These are phyloP conservation scores for Pterostichus niger DNA, from an alignment of 2,888 invertebrate species.

Conservation along the genomic window DNA sequence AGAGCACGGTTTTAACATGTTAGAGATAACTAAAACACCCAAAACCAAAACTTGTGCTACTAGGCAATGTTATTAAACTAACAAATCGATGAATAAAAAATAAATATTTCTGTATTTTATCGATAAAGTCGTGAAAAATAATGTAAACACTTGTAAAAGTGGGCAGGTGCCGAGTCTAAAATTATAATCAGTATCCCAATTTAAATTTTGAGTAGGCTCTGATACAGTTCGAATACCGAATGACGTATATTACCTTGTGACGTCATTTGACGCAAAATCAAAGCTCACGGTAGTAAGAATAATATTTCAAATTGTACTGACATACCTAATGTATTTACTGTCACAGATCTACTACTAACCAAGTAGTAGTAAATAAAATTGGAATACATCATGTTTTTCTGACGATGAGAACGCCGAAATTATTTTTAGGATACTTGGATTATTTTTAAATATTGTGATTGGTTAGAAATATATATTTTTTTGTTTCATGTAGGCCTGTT, in stretches of 20 bases:
- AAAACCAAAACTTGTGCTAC: too few species aligned
- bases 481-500: conserved; percentile 7
- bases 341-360: conserved; percentile 13
- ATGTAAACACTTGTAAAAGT: conserved; percentile 44
- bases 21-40: too few species aligned
- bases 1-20: too few species aligned
- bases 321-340: conserved; percentile 10
- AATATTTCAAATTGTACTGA: conserved; percentile 16
- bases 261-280: conserved; percentile 18
- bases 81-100: not conserved
- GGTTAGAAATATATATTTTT: conserved; percentile 1
- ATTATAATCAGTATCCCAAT: conserved; percentile 51
- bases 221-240: conserved; percentile 41
- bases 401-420: conserved; percentile 12
- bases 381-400: conserved; percentile 4
- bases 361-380: conserved; percentile 22
- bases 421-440: conserved; percentile 21
- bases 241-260: conserved; percentile 33
- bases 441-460: conserved; percentile 2
- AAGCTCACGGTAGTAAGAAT: conserved; percentile 1
- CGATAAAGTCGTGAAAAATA: conserved; percentile 32
- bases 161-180: conserved; percentile 54
- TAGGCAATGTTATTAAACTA: not conserved
- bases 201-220: conserved; percentile 45
- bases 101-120: conserved; percentile 23